Conservation (phyloP, 2,797 vertebrate species). For the Sebastes matsubarae region DNA sequence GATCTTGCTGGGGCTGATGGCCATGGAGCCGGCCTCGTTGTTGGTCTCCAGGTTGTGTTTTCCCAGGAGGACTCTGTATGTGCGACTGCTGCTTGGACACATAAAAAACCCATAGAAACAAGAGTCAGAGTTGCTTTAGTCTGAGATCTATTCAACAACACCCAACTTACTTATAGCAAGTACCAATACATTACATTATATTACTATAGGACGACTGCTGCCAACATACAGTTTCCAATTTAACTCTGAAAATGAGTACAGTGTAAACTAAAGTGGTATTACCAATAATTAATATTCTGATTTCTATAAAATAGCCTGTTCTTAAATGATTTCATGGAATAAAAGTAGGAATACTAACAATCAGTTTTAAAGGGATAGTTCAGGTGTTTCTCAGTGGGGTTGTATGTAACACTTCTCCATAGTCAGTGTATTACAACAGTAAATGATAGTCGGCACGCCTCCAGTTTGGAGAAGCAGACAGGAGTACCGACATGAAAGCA, state of each 20-base stretch:
- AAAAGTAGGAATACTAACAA: neutral
- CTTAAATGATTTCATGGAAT: neutral
- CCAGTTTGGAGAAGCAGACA: too few relatives aligned
- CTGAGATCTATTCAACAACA: neutral
- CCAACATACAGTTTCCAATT: neutral
- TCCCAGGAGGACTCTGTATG: conserved; percentile 87
- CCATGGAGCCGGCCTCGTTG: conserved; percentile 76
- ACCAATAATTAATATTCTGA: neutral
- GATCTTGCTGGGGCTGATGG: conserved; percentile 78
- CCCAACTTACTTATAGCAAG: neutral
- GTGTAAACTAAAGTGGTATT: neutral
- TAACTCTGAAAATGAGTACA: neutral
- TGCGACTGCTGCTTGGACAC: conserved; percentile 74
- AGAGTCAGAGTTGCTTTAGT: neutral
- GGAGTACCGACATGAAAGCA: too few relatives aligned
- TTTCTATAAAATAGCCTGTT: neutral
- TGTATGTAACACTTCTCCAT: too few relatives aligned
- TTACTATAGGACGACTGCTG: neutral
- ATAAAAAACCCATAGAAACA: neutral
- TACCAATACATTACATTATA: neutral
- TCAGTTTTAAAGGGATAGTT: too few relatives aligned
- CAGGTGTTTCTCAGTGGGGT: too few relatives aligned
- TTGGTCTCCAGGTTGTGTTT: conserved; percentile 78
- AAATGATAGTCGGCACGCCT: too few relatives aligned
- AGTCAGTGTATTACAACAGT: too few relatives aligned